Conservation (phyloP, 35 echinoderm and acorn worm species). For the Apostichopus californicus region DNA sequence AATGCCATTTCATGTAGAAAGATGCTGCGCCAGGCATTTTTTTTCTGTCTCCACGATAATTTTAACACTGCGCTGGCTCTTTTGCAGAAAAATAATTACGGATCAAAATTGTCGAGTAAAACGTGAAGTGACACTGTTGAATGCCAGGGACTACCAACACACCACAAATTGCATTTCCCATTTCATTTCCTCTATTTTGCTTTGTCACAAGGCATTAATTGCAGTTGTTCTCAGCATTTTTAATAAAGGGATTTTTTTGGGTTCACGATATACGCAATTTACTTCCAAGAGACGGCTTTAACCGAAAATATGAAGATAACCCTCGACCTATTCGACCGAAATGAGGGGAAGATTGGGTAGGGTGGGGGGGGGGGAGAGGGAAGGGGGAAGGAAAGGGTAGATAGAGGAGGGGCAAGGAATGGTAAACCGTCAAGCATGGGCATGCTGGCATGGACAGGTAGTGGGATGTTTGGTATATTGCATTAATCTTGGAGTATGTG, state of each 20-base stretch:
- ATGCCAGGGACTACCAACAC: slow-evolving; percentile 33
- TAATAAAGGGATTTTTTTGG: not conserved
- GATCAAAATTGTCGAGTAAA: slow-evolving; percentile 15
- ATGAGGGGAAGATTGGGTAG: not conserved
- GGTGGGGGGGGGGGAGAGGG: not conserved
- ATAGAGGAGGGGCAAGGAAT: too few relatives aligned
- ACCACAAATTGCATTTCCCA: slow-evolving; percentile 46
- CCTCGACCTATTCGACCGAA: not conserved
- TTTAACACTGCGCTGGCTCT: not conserved
- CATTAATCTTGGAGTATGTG: too few relatives aligned
- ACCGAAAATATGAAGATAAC: not conserved
- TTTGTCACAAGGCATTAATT: slow-evolving; percentile 45
- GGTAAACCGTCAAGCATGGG: too few relatives aligned
- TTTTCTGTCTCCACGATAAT: not conserved
- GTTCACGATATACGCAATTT: not conserved
- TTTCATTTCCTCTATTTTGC: slow-evolving; percentile 25
- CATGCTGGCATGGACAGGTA: too few relatives aligned
- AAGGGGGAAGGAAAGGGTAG: not conserved
- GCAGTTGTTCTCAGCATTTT: not conserved
- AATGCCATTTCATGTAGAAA: slow-evolving; percentile 9
- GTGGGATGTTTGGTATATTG: too few relatives aligned
- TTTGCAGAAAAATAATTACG: slow-evolving; percentile 31
- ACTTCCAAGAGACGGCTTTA: not conserved
- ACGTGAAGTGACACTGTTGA: slow-evolving; percentile 7
- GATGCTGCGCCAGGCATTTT: not conserved